Conservation (phyloP, 23 tunicate species). For the Halocynthia roretzi region DNA sequence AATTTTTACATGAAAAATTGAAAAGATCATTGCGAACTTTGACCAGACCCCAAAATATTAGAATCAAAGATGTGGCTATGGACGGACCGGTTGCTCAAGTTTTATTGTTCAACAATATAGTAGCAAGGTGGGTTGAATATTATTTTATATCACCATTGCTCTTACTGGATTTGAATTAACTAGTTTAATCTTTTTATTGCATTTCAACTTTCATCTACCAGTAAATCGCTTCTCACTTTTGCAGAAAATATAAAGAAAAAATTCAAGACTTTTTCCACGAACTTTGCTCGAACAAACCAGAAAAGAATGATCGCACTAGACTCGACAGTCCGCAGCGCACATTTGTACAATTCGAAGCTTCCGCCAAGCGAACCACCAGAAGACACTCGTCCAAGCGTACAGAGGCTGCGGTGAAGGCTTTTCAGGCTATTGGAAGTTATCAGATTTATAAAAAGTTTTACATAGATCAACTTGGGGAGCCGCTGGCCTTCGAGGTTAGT, state of each 20-base stretch:
- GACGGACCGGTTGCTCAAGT: constrained; percentile 92
- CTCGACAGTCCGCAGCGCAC: not conserved
- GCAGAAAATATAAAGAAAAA: constrained; percentile 32
- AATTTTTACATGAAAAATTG: constrained; percentile 33
- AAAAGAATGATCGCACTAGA: not conserved
- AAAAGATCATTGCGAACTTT: constrained; percentile 43
- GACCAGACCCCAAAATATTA: constrained; percentile 45
- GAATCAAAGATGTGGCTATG: constrained; percentile 27
- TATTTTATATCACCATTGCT: not conserved
- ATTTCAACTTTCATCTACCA: not conserved
- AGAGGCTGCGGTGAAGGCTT: constrained; percentile 20
- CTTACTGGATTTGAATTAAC: too few species aligned
- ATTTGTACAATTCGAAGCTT: constrained; percentile 6
- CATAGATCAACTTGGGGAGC: constrained; percentile 75
- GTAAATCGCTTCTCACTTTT: not conserved
- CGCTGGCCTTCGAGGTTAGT: constrained; percentile 21
- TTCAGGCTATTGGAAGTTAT: constrained; percentile 13
- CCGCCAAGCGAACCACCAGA: not conserved
- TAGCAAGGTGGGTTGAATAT: constrained; percentile 11
- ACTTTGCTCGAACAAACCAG: not conserved
- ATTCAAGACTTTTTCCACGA: constrained; percentile 48
- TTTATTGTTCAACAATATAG: constrained; percentile 53
- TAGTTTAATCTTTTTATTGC: not conserved
- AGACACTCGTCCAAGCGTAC: constrained; percentile 9
- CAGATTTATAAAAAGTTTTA: constrained; percentile 38